Conservation (phyloP, 2,113 vertebrate genomes). For the Apodemus speciosus region DNA sequence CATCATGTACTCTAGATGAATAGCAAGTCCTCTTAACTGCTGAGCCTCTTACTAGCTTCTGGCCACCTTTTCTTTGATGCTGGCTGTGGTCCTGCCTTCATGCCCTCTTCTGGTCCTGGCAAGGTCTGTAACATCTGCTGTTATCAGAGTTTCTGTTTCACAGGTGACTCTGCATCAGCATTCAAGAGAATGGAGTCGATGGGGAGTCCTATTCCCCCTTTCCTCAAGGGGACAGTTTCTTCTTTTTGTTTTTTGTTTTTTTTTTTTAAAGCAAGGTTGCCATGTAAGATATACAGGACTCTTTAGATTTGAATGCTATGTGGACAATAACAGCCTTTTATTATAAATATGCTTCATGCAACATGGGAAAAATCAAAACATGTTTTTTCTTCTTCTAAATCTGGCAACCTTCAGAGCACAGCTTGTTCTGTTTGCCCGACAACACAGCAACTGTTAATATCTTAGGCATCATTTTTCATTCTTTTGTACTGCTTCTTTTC, state of each 20-base stretch:
- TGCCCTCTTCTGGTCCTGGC: neutral
- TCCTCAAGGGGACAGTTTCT: neutral
- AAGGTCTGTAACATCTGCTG: neutral
- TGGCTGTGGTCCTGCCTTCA: neutral
- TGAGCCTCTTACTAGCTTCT: neutral
- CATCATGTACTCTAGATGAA: neutral
- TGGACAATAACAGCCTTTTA: neutral
- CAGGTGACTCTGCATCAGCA: neutral
- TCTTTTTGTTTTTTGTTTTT: no score
- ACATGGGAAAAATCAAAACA: neutral
- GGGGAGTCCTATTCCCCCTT: neutral
- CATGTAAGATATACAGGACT: neutral
- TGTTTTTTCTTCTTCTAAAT: neutral
- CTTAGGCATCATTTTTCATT: neutral
- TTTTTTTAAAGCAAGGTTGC: neutral
- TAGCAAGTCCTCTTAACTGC: neutral
- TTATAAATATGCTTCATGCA: neutral
- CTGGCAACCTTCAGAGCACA: neutral
- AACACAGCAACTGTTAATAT: neutral
- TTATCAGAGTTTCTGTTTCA: neutral
- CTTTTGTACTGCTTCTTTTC: neutral
- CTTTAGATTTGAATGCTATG: slow-evolving; percentile 51
- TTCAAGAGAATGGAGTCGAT: neutral
- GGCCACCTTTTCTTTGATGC: neutral
- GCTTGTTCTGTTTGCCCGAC: slow-evolving; percentile 33